phyloP scores from a whole-genome alignment of 2,888 invertebrate genomes.

The Caenorhabditis sulstoni region DNA sequence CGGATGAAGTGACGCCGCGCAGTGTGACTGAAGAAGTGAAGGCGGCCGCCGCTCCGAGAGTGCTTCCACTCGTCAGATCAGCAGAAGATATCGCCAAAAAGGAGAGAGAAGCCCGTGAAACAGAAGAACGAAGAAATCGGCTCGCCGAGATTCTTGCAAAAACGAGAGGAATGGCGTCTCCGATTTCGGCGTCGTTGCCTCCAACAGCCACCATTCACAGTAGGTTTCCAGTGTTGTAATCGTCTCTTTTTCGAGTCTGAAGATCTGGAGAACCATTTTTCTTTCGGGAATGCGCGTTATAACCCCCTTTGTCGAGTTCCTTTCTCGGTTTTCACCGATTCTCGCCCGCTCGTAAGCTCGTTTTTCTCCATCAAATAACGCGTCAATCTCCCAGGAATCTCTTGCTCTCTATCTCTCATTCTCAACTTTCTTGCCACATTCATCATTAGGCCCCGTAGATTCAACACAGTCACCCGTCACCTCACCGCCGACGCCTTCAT shows the following conservation, averaged over 20 bases:
- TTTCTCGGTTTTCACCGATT: constrained; percentile 22
- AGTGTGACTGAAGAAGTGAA: constrained; percentile 38
- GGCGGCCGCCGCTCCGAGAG: constrained; percentile 18
- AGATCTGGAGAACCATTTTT: neutral
- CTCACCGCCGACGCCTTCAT: constrained; percentile 28
- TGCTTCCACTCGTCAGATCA: constrained; percentile 46
- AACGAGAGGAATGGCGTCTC: constrained; percentile 50
- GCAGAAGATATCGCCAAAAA: constrained; percentile 50
- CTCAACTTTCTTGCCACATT: constrained; percentile 13
- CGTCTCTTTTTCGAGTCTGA: neutral
- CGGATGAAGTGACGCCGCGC: constrained; percentile 46
- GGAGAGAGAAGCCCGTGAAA: constrained; percentile 37
- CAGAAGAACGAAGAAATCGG: constrained; percentile 44
- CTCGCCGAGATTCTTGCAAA: constrained; percentile 56
- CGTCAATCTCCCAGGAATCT: neutral
- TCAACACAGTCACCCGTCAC: constrained; percentile 28
- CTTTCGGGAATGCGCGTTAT: constrained; percentile 49
- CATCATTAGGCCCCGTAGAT: constrained; percentile 45
- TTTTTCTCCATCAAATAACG: neutral
- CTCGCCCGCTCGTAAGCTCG: constrained; percentile 10
- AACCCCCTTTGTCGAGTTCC: constrained; percentile 45
- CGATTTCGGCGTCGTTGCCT: constrained; percentile 33
- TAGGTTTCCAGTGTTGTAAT: constrained; percentile 12
- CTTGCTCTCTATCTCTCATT: constrained; percentile 9
- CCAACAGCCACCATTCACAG: constrained; percentile 28